Percentiles rank a stretch among this genome's conserved stretches.
phyloP scores from a whole-genome alignment of 2,888 invertebrate species.

The Erebia palarica region DNA sequence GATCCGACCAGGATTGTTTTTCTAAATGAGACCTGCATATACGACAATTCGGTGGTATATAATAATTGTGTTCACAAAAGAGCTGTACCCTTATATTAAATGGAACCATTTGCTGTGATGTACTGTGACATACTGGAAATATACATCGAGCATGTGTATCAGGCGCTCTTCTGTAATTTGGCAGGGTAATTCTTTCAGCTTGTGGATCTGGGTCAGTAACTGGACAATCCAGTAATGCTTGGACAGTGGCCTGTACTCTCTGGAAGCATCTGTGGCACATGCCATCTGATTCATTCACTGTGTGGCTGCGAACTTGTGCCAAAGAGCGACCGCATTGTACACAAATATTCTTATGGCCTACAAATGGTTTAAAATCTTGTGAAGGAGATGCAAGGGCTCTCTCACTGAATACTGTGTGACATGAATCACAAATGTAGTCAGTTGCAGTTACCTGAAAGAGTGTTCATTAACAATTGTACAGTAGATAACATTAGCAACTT shows the following conservation, averaged over 20 bases:
- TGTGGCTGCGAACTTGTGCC: background rate
- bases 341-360: constrained; percentile 8
- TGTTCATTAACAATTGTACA: background rate
- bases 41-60: constrained; percentile 33
- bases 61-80: constrained; percentile 30
- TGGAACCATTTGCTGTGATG: constrained; percentile 22
- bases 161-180: constrained; percentile 13
- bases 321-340: constrained; percentile 10
- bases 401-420: constrained; percentile 3
- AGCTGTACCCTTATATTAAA: constrained; percentile 23
- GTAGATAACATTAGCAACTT: background rate
- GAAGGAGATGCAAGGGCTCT: background rate
- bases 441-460: constrained; percentile 4
- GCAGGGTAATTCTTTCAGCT: constrained; percentile 12
- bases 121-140: constrained; percentile 16
- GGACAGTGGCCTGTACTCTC: background rate
- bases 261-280: constrained; percentile 19
- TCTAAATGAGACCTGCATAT: constrained; percentile 32
- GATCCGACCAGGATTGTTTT: constrained; percentile 27
- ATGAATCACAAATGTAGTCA: constrained; percentile 18
- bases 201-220: background rate
- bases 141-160: constrained; percentile 21
- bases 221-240: background rate
- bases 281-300: background rate
- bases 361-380: background rate